A percentile compares a stretch with the other conserved stretches of the same genome.
These are phyloP conservation scores for Sapajus apella DNA, from an alignment of 2,113 vertebrate genomes.

Conservation along the genomic window DNA sequence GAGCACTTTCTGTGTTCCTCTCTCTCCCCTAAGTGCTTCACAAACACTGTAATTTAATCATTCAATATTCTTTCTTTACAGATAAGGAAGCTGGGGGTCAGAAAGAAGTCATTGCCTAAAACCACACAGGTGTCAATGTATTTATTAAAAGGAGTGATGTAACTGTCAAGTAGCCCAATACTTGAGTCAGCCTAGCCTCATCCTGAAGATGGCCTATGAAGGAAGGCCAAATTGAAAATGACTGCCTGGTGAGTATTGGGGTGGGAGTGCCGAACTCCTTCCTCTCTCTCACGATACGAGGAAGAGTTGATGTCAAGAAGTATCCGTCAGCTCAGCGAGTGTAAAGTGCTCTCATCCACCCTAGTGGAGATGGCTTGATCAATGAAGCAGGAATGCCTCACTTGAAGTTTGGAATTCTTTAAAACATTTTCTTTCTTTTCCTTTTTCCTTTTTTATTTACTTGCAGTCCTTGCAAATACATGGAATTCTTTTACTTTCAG, in stretches of 20 bases:
- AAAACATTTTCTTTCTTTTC: too few relatives aligned
- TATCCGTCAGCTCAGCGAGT: background rate
- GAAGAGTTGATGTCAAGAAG: background rate
- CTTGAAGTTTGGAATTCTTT: background rate
- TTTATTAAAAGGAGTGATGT: background rate
- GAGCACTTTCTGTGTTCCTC: background rate
- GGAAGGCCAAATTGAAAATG: background rate
- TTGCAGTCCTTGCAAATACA: too few relatives aligned
- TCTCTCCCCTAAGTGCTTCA: background rate
- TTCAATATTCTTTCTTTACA: background rate
- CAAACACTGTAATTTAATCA: background rate
- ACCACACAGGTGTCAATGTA: background rate
- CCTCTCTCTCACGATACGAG: background rate
- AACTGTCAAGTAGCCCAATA: background rate
- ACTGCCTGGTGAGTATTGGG: background rate
- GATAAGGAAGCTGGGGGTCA: background rate
- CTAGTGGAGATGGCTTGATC: background rate
- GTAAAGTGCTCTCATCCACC: background rate
- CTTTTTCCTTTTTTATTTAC: too few relatives aligned
- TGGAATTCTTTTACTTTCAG: background rate
- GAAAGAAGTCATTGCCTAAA: conserved; percentile 17
- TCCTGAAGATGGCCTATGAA: background rate
- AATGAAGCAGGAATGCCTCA: background rate
- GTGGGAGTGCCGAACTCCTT: background rate
- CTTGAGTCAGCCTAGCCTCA: background rate